Base-by-base conservation (phyloP, 1,140 invertebrate genomes). In the Alviniconcha marisindica region DNA sequence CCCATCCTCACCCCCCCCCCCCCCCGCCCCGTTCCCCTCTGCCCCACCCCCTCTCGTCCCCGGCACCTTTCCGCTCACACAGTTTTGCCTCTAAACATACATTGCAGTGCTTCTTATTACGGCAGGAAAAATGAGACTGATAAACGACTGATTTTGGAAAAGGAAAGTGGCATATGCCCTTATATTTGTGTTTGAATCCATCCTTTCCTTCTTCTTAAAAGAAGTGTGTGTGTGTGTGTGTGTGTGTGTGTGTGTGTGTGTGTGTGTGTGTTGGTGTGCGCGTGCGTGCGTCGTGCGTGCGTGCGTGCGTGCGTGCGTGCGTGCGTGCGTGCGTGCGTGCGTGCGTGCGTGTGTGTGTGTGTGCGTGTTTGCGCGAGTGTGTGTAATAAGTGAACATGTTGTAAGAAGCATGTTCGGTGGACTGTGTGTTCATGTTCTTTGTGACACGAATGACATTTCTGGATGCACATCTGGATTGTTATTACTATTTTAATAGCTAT, bases 191-290 rank as follows among this genome's bases (percentile, higher is more conserved):
- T 42, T 2, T 38, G 5, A 36, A 2, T 76, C 40, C 54, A 21
- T 51, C 10, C 0, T 33, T 77, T 14, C 42, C n/a, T n/a, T n/a
- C n/a, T n/a, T n/a, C n/a, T n/a, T n/a, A 42, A 38, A 60, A 31
- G 40, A 38, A 51, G 63, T 24, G 80, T 38, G 66, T 71, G 31
- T 38, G 36, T 33, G 36, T 33, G 36, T 33, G 10, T 31, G 33
- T 38, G 31, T 36, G 36, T 38, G 36, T 14, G 66, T 71, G 66
- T 36, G 24, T 71, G 66, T 71, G 66, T 71, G 66, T 71, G 66
- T 71, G 36, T 36, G 66, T 71, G 66, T 38, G 66, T 71, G 66
- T 71, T 5, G 14, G 66, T n/a, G 66, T 38, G 36, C 33, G 66
- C 24, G 66, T n/a, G 66, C 24, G 66, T n/a, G 66, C 36, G 66